Conservation (phyloP, 1,140 invertebrate species). For the Meloidogyne hapla region DNA sequence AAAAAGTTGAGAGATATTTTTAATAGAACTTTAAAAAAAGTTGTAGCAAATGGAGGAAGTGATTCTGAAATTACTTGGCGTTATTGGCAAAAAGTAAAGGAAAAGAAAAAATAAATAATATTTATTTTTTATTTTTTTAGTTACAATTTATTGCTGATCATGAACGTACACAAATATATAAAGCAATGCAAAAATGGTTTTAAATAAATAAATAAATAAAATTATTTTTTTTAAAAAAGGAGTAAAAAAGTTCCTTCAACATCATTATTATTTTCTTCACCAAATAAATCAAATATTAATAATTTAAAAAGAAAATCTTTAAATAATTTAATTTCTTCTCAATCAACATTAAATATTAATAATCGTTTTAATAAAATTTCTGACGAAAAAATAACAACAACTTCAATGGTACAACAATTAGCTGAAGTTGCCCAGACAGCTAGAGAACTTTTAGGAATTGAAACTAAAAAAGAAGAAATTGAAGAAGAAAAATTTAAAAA, state of each 20-base stretch:
- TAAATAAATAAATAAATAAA: neutral
- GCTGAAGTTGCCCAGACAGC: constrained; percentile 27
- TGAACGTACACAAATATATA: constrained; percentile 24
- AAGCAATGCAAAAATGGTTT: constrained; percentile 12
- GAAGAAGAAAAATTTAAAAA: neutral
- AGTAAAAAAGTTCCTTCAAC: constrained; percentile 6
- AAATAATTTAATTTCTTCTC: neutral
- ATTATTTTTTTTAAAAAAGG: neutral
- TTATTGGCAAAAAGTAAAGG: constrained; percentile 35
- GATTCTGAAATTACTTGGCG: constrained; percentile 36
- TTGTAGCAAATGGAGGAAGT: constrained; percentile 15
- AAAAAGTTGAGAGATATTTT: constrained; percentile 42
- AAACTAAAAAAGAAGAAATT: neutral
- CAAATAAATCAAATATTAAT: neutral
- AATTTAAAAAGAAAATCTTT: neutral
- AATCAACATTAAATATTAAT: neutral
- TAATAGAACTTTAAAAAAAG: constrained; percentile 42
- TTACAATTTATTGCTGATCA: constrained; percentile 30
- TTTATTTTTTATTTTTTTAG: neutral
- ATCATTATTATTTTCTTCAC: neutral
- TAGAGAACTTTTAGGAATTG: constrained; percentile 14
- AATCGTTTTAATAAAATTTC: neutral
- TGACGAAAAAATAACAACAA: neutral
- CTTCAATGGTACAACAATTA: constrained; percentile 24
- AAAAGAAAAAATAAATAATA: no score